Conservation (phyloP, 2,797 vertebrate species). For the Propithecus perrieri region DNA sequence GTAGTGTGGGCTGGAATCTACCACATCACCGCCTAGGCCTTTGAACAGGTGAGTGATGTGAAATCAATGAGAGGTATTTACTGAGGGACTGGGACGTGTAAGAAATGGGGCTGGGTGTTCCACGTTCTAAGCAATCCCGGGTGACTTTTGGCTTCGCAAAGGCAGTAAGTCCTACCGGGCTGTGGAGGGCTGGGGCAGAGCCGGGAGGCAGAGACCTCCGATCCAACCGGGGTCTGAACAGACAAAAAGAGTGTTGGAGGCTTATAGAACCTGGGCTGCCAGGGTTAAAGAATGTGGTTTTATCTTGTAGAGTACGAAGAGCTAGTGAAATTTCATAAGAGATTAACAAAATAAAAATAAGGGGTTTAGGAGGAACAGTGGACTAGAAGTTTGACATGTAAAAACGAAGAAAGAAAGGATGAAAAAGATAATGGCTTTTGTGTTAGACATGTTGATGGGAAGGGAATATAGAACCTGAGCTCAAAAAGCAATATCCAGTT, state of each 20-base stretch:
- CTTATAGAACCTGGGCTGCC: not conserved
- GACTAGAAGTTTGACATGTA: not conserved
- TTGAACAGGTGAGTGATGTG: not conserved
- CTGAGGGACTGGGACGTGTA: not conserved
- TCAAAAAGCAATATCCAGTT: not conserved
- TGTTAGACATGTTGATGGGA: not conserved
- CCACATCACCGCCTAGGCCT: not conserved
- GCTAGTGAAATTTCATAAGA: not conserved
- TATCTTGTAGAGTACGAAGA: not conserved
- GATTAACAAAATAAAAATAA: not conserved
- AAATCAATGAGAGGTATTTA: not conserved
- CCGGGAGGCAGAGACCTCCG: not conserved
- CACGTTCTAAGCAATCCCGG: not conserved
- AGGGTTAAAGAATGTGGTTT: not conserved
- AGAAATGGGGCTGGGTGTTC: not conserved
- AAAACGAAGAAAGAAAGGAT: not conserved
- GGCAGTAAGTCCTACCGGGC: not conserved
- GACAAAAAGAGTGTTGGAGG: not conserved
- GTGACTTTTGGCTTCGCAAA: not conserved
- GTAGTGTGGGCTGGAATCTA: not conserved
- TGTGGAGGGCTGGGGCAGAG: rapidly evolving
- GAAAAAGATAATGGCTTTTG: not conserved
- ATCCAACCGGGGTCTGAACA: not conserved
- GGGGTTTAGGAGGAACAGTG: not conserved
- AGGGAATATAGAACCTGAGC: not conserved